Evolutionary conservation across 1,140 invertebrate genomes (phyloP).

Genomic region (Caenorhabditis latens): DNA sequence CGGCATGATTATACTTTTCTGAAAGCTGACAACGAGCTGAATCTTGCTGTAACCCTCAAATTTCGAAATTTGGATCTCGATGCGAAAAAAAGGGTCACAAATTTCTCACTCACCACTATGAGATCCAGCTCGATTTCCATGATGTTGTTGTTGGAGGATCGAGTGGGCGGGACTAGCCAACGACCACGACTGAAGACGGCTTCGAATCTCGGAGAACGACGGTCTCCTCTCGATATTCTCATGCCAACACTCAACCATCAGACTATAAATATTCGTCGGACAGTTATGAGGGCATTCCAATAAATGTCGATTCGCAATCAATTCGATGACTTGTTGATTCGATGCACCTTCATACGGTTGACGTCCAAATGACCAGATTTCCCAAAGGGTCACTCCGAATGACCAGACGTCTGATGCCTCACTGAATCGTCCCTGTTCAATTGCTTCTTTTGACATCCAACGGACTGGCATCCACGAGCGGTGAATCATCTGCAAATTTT

Average conservation of each 20-base stretch:
- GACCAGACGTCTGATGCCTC: conserved; percentile 76
- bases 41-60: too few relatives aligned
- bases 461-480: conserved; percentile 64
- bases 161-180: conserved; percentile 65
- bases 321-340: conserved; percentile 96
- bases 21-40: too few relatives aligned
- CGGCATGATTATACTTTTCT: too few relatives aligned
- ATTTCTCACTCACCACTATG: too few relatives aligned
- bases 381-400: conserved; percentile 77
- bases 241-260: conserved; percentile 98
- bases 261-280: conserved; percentile 84
- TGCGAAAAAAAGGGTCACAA: too few relatives aligned
- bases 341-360: conserved; percentile 94
- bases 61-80: too few relatives aligned
- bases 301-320: conserved; percentile 87
- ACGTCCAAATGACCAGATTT: conserved; percentile 84
- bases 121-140: conserved; percentile 51
- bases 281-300: conserved; percentile 92
- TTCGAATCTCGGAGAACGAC: conserved; percentile 84
- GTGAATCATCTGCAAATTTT: conserved; percentile 59
- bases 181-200: conserved; percentile 84
- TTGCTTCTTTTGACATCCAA: conserved; percentile 77
- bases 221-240: conserved; percentile 90
- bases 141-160: conserved; percentile 55
- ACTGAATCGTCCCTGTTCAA: conserved; percentile 71